Evolutionary conservation across 2,797 vertebrate species (phyloP).

Genomic region (Cygnus olor): DNA sequence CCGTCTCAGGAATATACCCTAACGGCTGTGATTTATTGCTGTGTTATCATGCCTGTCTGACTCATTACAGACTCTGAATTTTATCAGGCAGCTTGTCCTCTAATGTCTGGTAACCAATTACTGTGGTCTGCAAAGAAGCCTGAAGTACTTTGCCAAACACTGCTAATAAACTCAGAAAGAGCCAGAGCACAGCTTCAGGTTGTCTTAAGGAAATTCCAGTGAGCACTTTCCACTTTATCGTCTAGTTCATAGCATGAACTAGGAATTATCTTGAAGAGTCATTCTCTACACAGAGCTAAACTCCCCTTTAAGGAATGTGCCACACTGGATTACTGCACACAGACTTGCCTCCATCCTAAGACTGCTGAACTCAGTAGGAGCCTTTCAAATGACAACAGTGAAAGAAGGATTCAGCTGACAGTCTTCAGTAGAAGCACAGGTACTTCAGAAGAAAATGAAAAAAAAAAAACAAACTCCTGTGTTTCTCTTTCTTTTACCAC

Average conservation of each 20-base stretch:
- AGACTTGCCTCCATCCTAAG: not conserved
- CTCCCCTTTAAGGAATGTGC: not conserved
- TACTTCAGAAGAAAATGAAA: not conserved
- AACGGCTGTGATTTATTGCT: conserved; percentile 69
- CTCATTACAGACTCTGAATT: conserved; percentile 56
- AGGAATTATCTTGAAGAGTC: conserved; percentile 14
- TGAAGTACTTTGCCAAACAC: conserved; percentile 58
- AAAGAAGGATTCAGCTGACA: not conserved
- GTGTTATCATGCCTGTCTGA: conserved; percentile 56
- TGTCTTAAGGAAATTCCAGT: conserved; percentile 58
- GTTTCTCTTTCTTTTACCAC: not conserved
- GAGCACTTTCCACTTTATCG: conserved; percentile 51
- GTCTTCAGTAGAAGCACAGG: not conserved
- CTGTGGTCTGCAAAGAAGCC: conserved; percentile 58
- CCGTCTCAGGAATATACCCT: conserved; percentile 24
- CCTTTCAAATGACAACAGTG: not conserved
- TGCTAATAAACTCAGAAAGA: conserved; percentile 53
- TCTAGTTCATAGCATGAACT: conserved; percentile 43
- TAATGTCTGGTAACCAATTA: conserved; percentile 57
- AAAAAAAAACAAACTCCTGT: too few species aligned
- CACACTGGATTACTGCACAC: not conserved
- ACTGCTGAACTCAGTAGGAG: conserved; percentile 18
- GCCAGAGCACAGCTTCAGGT: conserved; percentile 33
- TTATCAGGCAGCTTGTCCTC: conserved; percentile 63
- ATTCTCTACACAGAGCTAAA: conserved; percentile 5